These are phyloP conservation scores for Anguilla anguilla DNA, from an alignment of 2,797 vertebrate species.

Conservation along the genomic window DNA sequence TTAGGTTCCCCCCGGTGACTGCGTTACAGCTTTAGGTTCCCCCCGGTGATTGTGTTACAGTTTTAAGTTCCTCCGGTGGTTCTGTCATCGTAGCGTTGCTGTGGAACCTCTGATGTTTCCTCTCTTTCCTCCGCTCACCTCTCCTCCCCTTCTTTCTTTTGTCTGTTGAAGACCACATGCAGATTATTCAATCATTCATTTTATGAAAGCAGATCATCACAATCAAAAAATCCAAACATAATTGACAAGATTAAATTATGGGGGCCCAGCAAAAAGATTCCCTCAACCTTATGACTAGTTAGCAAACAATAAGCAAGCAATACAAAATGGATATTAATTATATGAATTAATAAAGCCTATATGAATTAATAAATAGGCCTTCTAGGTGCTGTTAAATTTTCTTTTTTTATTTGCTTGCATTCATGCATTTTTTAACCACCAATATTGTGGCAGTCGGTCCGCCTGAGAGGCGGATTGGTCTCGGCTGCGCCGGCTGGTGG, in stretches of 20 bases:
- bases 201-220: background rate
- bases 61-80: background rate
- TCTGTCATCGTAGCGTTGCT: background rate
- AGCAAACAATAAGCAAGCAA: background rate
- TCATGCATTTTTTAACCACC: background rate
- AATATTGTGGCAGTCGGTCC: background rate
- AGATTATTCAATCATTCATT: background rate
- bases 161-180: slow-evolving; percentile 5
- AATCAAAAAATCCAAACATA: background rate
- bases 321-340: background rate
- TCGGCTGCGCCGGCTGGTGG: too few relatives aligned
- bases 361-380: background rate
- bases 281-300: background rate
- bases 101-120: background rate
- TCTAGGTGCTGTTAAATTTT: background rate
- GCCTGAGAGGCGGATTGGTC: too few relatives aligned
- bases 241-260: background rate
- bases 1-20: background rate
- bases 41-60: background rate
- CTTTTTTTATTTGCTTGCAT: background rate
- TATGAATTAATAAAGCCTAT: background rate
- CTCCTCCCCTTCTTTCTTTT: slow-evolving; percentile 6
- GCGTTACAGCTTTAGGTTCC: background rate
- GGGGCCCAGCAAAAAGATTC: background rate
- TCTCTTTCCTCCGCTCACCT: background rate